Conservation (phyloP, 2,888 invertebrate species). For the Eustalomyia histrio region DNA sequence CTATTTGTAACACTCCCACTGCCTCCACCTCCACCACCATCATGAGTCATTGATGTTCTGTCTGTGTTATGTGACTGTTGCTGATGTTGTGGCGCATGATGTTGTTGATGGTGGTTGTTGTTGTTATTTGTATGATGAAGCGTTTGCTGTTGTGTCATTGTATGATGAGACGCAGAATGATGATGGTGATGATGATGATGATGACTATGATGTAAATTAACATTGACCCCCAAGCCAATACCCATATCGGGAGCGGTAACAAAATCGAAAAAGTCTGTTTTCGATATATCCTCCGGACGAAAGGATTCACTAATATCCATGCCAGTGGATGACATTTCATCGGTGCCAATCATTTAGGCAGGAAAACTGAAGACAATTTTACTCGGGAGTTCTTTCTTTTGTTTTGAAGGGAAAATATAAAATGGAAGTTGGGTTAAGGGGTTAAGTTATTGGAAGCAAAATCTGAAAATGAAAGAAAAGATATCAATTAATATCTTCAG, state of each 20-base stretch:
- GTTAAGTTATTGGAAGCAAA: neutral
- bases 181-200: slow-evolving; percentile 71
- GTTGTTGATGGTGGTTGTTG: slow-evolving; percentile 64
- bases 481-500: neutral
- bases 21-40: slow-evolving; percentile 67
- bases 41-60: slow-evolving; percentile 70
- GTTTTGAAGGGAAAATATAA: neutral
- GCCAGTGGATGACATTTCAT: slow-evolving; percentile 80
- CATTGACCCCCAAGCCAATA: slow-evolving; percentile 79
- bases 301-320: slow-evolving; percentile 92
- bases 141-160: slow-evolving; percentile 52
- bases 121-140: slow-evolving; percentile 39
- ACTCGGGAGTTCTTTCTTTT: neutral
- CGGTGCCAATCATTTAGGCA: slow-evolving; percentile 78
- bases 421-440: neutral
- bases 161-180: slow-evolving; percentile 67
- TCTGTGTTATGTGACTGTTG: slow-evolving; percentile 66
- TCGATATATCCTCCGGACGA: slow-evolving; percentile 89
- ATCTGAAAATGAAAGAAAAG: neutral
- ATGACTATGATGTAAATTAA: slow-evolving; percentile 72
- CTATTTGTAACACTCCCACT: slow-evolving; percentile 60
- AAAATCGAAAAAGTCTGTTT: slow-evolving; percentile 94
- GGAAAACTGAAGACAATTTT: neutral
- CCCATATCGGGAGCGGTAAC: slow-evolving; percentile 88
- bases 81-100: slow-evolving; percentile 51